Evolutionary conservation across 1,140 invertebrate species (phyloP), one percentile per base, ranked within the genome.

Genomic region (Caenorhabditis latens): DNA sequence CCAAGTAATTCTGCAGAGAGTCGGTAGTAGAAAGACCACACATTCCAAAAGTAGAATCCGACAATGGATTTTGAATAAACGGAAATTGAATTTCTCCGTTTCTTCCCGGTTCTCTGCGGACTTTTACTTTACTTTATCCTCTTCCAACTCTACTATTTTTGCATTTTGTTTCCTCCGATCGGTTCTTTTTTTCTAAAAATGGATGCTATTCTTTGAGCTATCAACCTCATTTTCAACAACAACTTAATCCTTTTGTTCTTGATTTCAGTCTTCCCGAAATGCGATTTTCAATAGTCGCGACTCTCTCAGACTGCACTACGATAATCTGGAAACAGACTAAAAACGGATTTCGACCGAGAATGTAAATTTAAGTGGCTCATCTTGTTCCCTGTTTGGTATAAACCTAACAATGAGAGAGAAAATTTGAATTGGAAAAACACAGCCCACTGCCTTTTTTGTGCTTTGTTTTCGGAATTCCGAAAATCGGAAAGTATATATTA

Each of bases 51-150:
- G 19, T 63, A 11, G 42, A 14, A 40, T 8, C 11, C 65, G 13
- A 79, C 71, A 79, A 79, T 79, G 21, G 71, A 32, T 79, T 46
- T 79, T 50, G 71, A 50, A 79, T 50, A 32, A 79, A 24, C 43
- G 46, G 46, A 14, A 79, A 79, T 16, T 79, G 7, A 79, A 50
- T 79, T 79, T 79, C 71, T 21, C n/a, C 43, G n/a, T 21, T 50
- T 53, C 14, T n/a, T 46, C 46, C 65, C 65, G 6, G 65, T 8
- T 24, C 24, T 13, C n/a, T 9, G 14, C 46, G 1, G 50, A 46
- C 65, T 71, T 46, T 71, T 71, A 16, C 65, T 71, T 43, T n/a
- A 14, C 46, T n/a, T 19, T 43, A 14, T 42, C 4, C 42, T 9
- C 21, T 71, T 43, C 21, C 16, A 8, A 16, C 14, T 71, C 40